Percentiles rank a stretch among this genome's conserved stretches.
Evolutionary conservation across 1,140 invertebrate species (phyloP).

Genomic region (Dufourea novaeangliae): DNA sequence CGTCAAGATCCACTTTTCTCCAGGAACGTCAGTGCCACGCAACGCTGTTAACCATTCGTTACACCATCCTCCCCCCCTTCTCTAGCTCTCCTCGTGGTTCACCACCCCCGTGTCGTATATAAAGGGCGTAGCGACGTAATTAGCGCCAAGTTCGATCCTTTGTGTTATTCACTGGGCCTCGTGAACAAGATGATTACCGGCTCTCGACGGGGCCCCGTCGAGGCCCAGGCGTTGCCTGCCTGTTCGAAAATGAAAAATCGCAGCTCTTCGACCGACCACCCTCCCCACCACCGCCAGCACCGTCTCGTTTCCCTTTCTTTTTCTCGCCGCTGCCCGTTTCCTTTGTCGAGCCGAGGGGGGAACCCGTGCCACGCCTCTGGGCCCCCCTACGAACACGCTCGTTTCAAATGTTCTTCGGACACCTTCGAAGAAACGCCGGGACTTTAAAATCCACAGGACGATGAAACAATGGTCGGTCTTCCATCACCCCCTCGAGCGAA

Average conservation of each 20-base stretch:
- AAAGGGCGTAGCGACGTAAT: slow-evolving; percentile 65
- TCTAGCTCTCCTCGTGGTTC: background rate
- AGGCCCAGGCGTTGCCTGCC: slow-evolving; percentile 58
- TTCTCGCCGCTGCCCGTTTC: background rate
- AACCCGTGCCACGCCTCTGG: background rate
- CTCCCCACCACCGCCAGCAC: too few species aligned
- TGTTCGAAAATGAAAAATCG: slow-evolving; percentile 66
- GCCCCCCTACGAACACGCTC: slow-evolving; percentile 1
- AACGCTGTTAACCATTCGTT: too few species aligned
- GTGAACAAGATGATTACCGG: slow-evolving; percentile 74
- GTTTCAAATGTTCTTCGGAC: slow-evolving; percentile 3
- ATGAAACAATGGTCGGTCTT: background rate
- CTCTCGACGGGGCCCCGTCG: slow-evolving; percentile 20
- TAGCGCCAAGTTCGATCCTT: slow-evolving; percentile 70
- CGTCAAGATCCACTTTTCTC: too few species aligned
- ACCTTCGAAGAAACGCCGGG: background rate
- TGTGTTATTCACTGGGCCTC: slow-evolving; percentile 69
- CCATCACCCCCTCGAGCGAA: background rate
- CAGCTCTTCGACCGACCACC: background rate
- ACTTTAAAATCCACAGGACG: background rate
- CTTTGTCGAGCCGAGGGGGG: background rate
- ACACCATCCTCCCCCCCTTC: too few species aligned
- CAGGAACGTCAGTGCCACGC: background rate
- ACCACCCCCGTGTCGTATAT: slow-evolving; percentile 11
- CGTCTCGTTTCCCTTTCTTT: background rate